These are phyloP conservation scores for Tribolium castaneum DNA, from an alignment of 1,140 invertebrate genomes.

Conservation along the genomic window DNA sequence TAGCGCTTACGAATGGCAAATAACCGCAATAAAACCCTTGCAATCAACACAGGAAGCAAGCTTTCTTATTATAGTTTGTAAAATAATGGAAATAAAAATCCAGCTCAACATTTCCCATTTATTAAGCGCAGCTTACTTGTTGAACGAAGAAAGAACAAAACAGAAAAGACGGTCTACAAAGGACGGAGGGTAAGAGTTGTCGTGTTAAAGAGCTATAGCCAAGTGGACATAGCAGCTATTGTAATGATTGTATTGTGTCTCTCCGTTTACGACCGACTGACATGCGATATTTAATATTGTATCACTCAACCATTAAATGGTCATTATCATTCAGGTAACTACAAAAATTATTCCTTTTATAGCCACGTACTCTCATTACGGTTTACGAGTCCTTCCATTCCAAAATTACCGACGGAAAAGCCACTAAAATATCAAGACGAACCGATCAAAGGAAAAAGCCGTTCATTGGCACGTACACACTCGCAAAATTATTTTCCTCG, in stretches of 20 bases:
- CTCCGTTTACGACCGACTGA: slow-evolving; percentile 37
- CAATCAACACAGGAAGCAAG: too few species aligned
- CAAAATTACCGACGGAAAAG: neutral
- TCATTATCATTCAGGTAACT: slow-evolving; percentile 44
- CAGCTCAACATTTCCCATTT: neutral
- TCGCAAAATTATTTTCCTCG: neutral
- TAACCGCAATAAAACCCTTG: too few species aligned
- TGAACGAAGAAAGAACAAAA: neutral
- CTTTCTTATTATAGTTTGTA: neutral
- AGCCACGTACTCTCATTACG: slow-evolving; percentile 24
- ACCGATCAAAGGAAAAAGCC: neutral
- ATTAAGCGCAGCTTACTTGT: neutral
- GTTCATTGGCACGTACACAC: neutral
- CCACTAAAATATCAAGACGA: neutral
- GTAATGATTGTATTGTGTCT: slow-evolving; percentile 52
- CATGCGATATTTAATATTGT: slow-evolving; percentile 52
- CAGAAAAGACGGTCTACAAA: slow-evolving; percentile 15
- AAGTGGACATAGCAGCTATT: slow-evolving; percentile 45
- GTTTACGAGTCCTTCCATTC: neutral
- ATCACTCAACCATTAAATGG: slow-evolving; percentile 50
- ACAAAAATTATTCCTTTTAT: slow-evolving; percentile 33
- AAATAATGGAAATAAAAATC: neutral
- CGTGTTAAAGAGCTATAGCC: slow-evolving; percentile 44
- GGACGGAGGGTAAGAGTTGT: slow-evolving; percentile 26
- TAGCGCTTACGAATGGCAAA: too few species aligned